Base-by-base conservation (phyloP, 2,888 invertebrate genomes). In the Lasioglossum oenotherae region DNA sequence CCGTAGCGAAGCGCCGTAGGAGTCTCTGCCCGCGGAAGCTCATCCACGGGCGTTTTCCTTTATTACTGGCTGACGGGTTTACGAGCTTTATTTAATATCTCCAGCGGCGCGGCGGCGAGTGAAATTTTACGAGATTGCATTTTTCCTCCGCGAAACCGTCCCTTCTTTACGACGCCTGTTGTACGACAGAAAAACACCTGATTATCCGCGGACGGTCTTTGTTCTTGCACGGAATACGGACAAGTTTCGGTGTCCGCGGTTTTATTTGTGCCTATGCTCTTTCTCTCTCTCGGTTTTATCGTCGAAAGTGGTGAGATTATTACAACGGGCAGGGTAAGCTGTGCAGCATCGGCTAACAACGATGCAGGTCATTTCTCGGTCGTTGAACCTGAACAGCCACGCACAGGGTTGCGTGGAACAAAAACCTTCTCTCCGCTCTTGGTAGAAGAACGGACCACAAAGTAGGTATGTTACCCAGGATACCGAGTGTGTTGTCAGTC, bases 351-450 rank as follows among this genome's bases (percentile, higher is more conserved):
- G 31, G 72, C n/a, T 53, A 12, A 71, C 69, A 64, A 19, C 77
- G 85, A 89, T 89, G 86, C 91, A 90, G 90, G 90, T 91, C 88
- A 86, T 91, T 91, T 86, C 76, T 84, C 86, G 90, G 90, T 78
- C 90, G 64, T 84, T 76, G 86, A 91, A 87, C 87, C 76, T 53
- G 60, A 35, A 23, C 6, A 14, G 2, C 57, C 14, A 14, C 49
- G 71, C 57, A 80, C 78, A 81, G 38, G 35, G 84, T 88, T 83
- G 86, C 82, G 78, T 41, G 46, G 78, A 81, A 89, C 78, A 79
- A 89, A 89, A 91, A 82, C 73, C 64, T 74, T 71, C 77, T 23
- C 19, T 35, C 82, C 38, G n/a, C 27, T 57, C 71, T 60, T 57
- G 69, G 60, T 31, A 41, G 67, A 71, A 75, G 49, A 35, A 64